Percentiles rank a stretch among this genome's conserved stretches.
phyloP scores from a whole-genome alignment of 2,888 invertebrate genomes.

The Phragmatobia fuliginosa region DNA sequence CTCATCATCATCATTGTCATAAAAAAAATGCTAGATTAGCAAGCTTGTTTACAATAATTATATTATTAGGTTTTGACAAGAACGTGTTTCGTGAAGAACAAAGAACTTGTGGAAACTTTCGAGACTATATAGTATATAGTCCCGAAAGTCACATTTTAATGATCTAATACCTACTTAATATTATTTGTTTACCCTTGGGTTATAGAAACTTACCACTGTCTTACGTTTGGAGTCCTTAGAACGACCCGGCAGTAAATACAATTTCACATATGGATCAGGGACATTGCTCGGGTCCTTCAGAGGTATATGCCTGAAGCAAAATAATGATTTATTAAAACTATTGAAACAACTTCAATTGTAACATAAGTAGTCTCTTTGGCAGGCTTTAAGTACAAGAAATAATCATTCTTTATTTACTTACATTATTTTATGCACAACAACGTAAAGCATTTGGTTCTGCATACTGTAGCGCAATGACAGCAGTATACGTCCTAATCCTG shows the following conservation, averaged over 20 bases:
- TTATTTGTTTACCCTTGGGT: background rate
- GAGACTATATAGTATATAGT: too few relatives aligned
- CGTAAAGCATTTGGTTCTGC: slow-evolving; percentile 92
- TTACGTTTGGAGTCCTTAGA: slow-evolving; percentile 95
- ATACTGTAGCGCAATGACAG: slow-evolving; percentile 94
- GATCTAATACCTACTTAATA: background rate
- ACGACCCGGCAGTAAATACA: slow-evolving; percentile 94
- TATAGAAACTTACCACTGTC: slow-evolving; percentile 87
- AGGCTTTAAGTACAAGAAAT: too few relatives aligned
- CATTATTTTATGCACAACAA: slow-evolving; percentile 96
- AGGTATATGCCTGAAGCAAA: slow-evolving; percentile 89
- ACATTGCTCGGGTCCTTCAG: slow-evolving; percentile 93
- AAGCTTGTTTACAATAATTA: too few relatives aligned
- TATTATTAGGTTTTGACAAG: too few relatives aligned
- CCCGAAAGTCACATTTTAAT: too few relatives aligned
- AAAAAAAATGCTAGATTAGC: too few relatives aligned
- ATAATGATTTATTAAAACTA: background rate
- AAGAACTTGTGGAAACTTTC: too few relatives aligned
- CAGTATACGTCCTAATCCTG: slow-evolving; percentile 93
- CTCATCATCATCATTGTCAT: too few relatives aligned
- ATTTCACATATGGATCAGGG: slow-evolving; percentile 96
- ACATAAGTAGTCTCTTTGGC: background rate
- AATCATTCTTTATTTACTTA: slow-evolving; percentile 81
- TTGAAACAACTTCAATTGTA: background rate
- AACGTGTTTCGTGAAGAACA: too few relatives aligned